Percentiles rank a stretch among this genome's conserved stretches.
These are phyloP conservation scores for Rhogogaster chlorosoma DNA, from an alignment of 2,888 invertebrate genomes.

Conservation along the genomic window DNA sequence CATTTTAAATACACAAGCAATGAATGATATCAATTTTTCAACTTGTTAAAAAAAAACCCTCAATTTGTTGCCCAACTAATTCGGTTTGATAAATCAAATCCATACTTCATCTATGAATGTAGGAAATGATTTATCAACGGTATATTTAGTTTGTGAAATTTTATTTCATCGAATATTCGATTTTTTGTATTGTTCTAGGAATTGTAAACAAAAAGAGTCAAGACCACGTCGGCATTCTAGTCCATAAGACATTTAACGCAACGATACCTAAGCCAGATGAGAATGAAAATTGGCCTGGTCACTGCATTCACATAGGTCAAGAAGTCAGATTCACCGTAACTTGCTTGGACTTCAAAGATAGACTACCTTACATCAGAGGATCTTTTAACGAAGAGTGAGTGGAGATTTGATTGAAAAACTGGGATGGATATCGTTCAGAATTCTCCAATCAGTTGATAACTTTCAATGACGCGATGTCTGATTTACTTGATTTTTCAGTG, in stretches of 20 bases:
- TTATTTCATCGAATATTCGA: background rate
- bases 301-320: slow-evolving; percentile 81
- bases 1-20: background rate
- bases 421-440: background rate
- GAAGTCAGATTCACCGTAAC: slow-evolving; percentile 82
- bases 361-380: slow-evolving; percentile 84
- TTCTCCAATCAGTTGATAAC: background rate
- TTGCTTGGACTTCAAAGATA: slow-evolving; percentile 81
- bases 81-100: background rate
- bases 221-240: slow-evolving; percentile 85
- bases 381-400: slow-evolving; percentile 80
- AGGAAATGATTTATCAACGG: background rate
- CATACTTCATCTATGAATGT: background rate
- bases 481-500: slow-evolving; percentile 55
- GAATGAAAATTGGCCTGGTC: slow-evolving; percentile 81
- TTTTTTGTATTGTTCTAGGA: slow-evolving; percentile 70
- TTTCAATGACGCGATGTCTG: background rate
- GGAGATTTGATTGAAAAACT: slow-evolving; percentile 27
- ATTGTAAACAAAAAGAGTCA: slow-evolving; percentile 84
- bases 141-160: background rate
- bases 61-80: background rate
- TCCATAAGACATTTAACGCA: slow-evolving; percentile 86
- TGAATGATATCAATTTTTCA: background rate
- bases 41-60: background rate
- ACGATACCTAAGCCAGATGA: slow-evolving; percentile 82